Evolutionary conservation across 1,140 invertebrate species (phyloP).

Genomic region (Sinonovacula constricta): DNA sequence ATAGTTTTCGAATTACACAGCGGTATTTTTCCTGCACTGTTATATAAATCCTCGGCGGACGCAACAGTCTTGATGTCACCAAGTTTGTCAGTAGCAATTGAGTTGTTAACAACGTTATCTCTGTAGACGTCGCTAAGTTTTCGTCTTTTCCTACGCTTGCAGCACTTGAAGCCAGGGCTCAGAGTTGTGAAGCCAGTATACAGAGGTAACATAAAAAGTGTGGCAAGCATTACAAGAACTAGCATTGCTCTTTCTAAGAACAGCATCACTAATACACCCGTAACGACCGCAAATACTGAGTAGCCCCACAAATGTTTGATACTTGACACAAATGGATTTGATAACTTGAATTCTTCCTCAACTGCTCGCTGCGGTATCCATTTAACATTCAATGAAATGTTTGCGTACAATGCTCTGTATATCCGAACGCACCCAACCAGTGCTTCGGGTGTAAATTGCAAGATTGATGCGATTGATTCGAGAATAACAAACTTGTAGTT

Average conservation of each 20-base stretch:
- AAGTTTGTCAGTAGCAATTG: background rate
- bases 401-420: constrained; percentile 63
- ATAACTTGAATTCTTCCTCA: constrained; percentile 69
- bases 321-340: constrained; percentile 71
- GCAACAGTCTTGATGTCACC: constrained; percentile 16
- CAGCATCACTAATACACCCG: constrained; percentile 48
- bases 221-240: constrained; percentile 60
- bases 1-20: background rate
- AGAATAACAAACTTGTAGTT: constrained; percentile 68
- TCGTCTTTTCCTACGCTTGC: constrained; percentile 23
- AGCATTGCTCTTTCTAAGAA: constrained; percentile 57
- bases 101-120: constrained; percentile 12
- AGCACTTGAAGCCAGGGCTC: constrained; percentile 50
- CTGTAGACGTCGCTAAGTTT: background rate
- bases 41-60: constrained; percentile 17
- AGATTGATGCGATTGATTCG: constrained; percentile 69
- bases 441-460: constrained; percentile 74
- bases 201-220: constrained; percentile 61
- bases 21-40: constrained; percentile 25
- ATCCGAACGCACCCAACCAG: constrained; percentile 70
- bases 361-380: constrained; percentile 72
- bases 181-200: constrained; percentile 71
- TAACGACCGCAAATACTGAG: constrained; percentile 55
- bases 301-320: constrained; percentile 71
- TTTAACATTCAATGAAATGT: constrained; percentile 61